A percentile compares a stretch with the other conserved stretches of the same genome.
These are phyloP conservation scores for Molothrus ater DNA, from an alignment of 2,797 vertebrate species.

Conservation along the genomic window DNA sequence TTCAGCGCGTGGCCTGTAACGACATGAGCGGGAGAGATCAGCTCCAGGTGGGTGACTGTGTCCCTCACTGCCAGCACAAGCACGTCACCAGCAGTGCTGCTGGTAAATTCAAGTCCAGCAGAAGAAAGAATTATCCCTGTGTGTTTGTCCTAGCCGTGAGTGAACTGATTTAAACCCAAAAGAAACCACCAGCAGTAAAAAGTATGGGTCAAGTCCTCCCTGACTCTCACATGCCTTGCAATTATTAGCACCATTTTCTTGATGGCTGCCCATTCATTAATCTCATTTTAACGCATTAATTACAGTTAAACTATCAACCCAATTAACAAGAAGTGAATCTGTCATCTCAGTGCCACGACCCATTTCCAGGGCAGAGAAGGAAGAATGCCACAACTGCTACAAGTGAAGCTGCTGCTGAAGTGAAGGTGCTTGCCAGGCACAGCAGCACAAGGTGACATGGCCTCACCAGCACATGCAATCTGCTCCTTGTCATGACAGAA, in stretches of 20 bases:
- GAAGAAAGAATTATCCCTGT: background rate
- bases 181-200: background rate
- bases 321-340: background rate
- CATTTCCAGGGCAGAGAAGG: background rate
- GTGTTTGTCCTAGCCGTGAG: fast-evolving
- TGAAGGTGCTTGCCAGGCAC: background rate
- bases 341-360: background rate
- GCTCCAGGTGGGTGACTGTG: background rate
- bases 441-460: fast-evolving
- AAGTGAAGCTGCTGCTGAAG: background rate
- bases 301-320: background rate
- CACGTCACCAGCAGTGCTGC: background rate
- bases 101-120: background rate
- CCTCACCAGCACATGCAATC: background rate
- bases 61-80: background rate
- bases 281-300: background rate
- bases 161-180: background rate
- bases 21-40: conserved; percentile 41
- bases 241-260: background rate
- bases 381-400: background rate
- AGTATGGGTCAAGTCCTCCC: background rate
- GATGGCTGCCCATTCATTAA: background rate
- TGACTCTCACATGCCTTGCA: background rate
- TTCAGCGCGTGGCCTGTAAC: conserved; percentile 60
- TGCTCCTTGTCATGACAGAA: background rate